Evolutionary conservation across 2,113 vertebrate genomes (phyloP).

Genomic region (Tachysurus fulvidraco): DNA sequence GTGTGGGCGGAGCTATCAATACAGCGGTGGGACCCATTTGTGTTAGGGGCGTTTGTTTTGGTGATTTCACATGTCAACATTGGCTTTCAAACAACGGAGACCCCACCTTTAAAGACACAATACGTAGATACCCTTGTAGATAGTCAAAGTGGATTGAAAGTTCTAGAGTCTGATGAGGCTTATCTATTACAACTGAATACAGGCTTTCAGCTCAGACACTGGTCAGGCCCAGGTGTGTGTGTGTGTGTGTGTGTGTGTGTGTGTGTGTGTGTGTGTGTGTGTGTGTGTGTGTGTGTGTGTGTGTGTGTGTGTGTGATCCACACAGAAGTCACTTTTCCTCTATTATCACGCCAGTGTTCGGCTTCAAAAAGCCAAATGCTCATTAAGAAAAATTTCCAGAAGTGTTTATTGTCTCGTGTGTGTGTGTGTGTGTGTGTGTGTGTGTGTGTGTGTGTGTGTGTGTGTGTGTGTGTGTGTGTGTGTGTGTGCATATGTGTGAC

Average conservation of each 20-base stretch:
- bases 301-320: neutral
- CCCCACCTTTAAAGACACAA: no score
- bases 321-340: neutral
- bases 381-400: neutral
- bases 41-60: no score
- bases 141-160: neutral
- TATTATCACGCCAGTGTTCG: neutral
- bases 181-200: constrained; percentile 21
- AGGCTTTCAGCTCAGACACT: neutral
- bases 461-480: constrained; percentile 16
- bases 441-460: constrained; percentile 23
- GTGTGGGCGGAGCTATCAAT: no score
- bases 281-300: neutral
- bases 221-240: neutral
- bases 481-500: neutral
- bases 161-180: neutral
- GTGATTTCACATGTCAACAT: no score
- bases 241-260: neutral
- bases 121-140: neutral
- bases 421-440: constrained; percentile 13
- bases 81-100: no score
- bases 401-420: constrained; percentile 31
- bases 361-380: neutral
- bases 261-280: neutral
- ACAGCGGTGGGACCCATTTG: no score